Conservation (phyloP, 2,113 vertebrate species). For the Empidonax alnorum region DNA sequence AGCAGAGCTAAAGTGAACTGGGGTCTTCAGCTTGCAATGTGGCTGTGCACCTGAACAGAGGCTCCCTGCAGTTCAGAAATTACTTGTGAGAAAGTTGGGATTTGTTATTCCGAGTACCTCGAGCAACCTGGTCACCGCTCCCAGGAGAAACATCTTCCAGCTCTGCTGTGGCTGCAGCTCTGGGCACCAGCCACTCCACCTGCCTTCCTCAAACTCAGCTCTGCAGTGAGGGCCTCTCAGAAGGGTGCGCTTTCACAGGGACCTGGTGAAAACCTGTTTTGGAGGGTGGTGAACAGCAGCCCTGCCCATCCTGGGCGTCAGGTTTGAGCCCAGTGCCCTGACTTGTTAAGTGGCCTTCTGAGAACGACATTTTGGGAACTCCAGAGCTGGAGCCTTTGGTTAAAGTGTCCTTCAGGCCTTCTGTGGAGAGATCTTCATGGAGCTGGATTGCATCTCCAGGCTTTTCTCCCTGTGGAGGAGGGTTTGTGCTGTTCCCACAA, state of each 20-base stretch:
- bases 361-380: not conserved
- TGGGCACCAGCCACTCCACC: not conserved
- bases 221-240: not conserved
- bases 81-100: not conserved
- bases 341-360: not conserved
- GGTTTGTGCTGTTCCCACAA: not conserved
- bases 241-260: not conserved
- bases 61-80: not conserved
- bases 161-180: not conserved
- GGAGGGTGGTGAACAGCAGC: not conserved
- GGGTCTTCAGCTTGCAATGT: not conserved
- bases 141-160: not conserved
- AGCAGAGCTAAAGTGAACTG: not conserved
- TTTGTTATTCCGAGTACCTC: not conserved
- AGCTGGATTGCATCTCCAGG: not conserved
- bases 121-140: not conserved
- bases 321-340: not conserved
- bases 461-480: not conserved
- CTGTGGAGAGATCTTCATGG: not conserved
- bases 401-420: not conserved
- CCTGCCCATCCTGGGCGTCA: not conserved
- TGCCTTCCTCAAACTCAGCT: not conserved
- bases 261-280: not conserved
- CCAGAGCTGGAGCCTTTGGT: not conserved
- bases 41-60: not conserved